Evolutionary conservation across 2,797 vertebrate species (phyloP).

Genomic region (Anguilla pacifica): DNA sequence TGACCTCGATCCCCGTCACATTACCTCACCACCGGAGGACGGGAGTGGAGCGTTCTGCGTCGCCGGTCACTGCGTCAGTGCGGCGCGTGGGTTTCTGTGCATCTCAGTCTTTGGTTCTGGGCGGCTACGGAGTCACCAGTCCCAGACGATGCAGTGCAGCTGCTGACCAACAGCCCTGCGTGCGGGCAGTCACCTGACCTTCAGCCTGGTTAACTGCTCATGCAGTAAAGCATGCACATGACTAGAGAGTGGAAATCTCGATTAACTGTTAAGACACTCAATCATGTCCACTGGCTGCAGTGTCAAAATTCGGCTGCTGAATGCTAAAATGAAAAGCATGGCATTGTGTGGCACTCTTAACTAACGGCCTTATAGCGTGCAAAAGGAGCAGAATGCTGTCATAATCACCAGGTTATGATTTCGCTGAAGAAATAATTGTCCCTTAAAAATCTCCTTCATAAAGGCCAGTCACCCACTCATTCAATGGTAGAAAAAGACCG

Average conservation of each 20-base stretch:
- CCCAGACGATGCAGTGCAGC: neutral
- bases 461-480: neutral
- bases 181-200: neutral
- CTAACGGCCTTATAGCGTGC: neutral
- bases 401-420: neutral
- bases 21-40: neutral
- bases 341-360: neutral
- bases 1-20: neutral
- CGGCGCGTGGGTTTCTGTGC: neutral
- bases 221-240: neutral
- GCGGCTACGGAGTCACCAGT: neutral
- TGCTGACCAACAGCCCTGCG: neutral
- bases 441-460: neutral
- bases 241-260: neutral
- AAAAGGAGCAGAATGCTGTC: neutral
- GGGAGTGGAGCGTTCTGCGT: neutral
- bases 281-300: neutral
- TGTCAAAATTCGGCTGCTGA: neutral
- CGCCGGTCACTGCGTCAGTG: neutral
- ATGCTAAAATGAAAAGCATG: neutral
- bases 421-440: neutral
- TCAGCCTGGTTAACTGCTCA: neutral
- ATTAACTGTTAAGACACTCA: neutral
- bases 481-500: neutral
- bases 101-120: neutral